phyloP scores from a whole-genome alignment of 1,140 invertebrate genomes.

The Hetaerina americana region DNA sequence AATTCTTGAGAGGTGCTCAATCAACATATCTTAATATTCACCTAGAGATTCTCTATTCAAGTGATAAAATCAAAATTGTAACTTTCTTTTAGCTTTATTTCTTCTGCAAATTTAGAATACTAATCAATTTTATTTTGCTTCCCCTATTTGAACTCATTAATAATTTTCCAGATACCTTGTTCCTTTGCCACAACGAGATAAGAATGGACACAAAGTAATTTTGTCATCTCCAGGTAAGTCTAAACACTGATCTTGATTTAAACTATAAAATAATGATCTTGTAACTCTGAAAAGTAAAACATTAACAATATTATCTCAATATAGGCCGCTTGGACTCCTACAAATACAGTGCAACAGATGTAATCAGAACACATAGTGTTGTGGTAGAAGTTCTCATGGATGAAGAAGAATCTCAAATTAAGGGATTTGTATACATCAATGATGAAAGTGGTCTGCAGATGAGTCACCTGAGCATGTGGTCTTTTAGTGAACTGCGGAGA shows the following conservation, averaged over 20 bases:
- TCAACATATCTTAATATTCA: neutral
- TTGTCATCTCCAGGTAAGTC: constrained; percentile 53
- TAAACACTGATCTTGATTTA: neutral
- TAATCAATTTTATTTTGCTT: neutral
- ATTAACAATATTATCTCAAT: constrained; percentile 2
- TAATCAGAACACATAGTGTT: constrained; percentile 60
- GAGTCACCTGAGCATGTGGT: constrained; percentile 68
- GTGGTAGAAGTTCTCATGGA: constrained; percentile 63
- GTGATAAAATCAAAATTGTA: neutral
- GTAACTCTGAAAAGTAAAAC: constrained; percentile 3
- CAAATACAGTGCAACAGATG: constrained; percentile 55
- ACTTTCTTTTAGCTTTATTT: neutral
- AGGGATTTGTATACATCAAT: constrained; percentile 55
- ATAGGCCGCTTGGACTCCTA: constrained; percentile 58
- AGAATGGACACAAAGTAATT: constrained; percentile 56
- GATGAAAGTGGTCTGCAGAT: constrained; percentile 71
- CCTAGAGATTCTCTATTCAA: neutral
- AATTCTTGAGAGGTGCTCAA: neutral
- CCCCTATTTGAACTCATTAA: too few species aligned
- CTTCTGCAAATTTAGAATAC: neutral
- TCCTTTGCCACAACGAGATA: constrained; percentile 57
- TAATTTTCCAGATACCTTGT: constrained; percentile 45
- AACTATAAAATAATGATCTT: neutral
- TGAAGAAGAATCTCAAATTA: constrained; percentile 58
- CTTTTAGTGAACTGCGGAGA: constrained; percentile 59